A percentile compares a stretch with the other conserved stretches of the same genome.
Conservation (phyloP, 2,888 invertebrate genomes). For the Sycophila texana region DNA sequence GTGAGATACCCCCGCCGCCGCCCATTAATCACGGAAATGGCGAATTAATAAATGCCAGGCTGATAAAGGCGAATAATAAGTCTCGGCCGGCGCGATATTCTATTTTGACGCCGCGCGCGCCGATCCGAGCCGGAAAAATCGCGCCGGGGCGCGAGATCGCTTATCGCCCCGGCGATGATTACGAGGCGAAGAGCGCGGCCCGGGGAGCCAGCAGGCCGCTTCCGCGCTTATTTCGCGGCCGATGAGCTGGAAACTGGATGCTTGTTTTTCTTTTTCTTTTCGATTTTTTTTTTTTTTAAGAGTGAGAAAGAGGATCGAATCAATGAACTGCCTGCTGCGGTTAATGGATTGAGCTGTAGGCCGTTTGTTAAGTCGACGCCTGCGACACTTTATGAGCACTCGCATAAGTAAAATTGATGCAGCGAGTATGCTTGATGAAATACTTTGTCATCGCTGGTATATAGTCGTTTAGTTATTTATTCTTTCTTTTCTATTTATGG, state of each 20-base stretch:
- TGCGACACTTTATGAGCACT: background rate
- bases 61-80: constrained; percentile 50
- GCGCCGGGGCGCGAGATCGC: too few relatives aligned
- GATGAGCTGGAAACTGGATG: constrained; percentile 29
- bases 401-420: too few relatives aligned
- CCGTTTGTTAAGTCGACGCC: too few relatives aligned
- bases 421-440: too few relatives aligned
- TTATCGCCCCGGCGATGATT: background rate
- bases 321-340: constrained; percentile 16
- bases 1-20: background rate
- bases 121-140: background rate
- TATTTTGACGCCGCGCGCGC: constrained; percentile 31
- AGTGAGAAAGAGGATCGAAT: too few relatives aligned
- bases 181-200: background rate
- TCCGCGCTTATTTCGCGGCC: constrained; percentile 20
- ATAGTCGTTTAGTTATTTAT: too few relatives aligned
- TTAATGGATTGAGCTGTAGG: too few relatives aligned
- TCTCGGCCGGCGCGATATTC: constrained; percentile 32
- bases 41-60: constrained; percentile 52
- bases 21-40: constrained; percentile 48
- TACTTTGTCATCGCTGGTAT: too few relatives aligned
- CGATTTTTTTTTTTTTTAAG: background rate
- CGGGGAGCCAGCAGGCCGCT: constrained; percentile 5
- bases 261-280: constrained; percentile 4
- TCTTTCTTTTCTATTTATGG: background rate